These are phyloP conservation scores for Cercopithecus mitis DNA, from an alignment of 2,797 vertebrate species.

Conservation along the genomic window DNA sequence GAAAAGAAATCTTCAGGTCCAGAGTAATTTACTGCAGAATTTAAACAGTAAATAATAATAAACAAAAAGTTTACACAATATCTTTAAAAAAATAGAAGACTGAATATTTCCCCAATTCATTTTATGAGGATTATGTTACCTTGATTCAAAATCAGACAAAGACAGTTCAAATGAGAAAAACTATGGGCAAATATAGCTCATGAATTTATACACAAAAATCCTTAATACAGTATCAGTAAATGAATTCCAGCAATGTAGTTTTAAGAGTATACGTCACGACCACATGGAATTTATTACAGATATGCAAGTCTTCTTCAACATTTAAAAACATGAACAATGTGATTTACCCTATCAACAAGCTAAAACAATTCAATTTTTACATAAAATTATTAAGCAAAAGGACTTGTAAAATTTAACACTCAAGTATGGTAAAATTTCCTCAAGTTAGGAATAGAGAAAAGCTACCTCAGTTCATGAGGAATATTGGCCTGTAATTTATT, in stretches of 20 bases:
- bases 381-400: too few relatives aligned
- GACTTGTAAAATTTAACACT: too few relatives aligned
- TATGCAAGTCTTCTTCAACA: not conserved
- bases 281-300: not conserved
- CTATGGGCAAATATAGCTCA: not conserved
- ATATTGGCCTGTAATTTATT: not conserved
- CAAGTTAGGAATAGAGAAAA: not conserved
- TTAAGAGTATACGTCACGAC: not conserved
- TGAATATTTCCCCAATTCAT: not conserved
- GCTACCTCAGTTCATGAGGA: too few relatives aligned
- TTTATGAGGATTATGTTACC: not conserved
- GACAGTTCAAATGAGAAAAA: not conserved
- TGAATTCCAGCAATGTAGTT: too few relatives aligned
- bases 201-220: not conserved
- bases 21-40: too few relatives aligned
- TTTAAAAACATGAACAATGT: not conserved
- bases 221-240: not conserved
- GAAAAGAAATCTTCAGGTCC: too few relatives aligned
- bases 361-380: too few relatives aligned
- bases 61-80: too few relatives aligned
- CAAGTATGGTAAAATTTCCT: too few relatives aligned
- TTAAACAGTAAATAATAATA: too few relatives aligned
- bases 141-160: not conserved
- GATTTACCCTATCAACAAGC: not conserved
- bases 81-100: not conserved